Base-by-base conservation (phyloP, 2,888 invertebrate species). In the Flexamia atlantica region DNA sequence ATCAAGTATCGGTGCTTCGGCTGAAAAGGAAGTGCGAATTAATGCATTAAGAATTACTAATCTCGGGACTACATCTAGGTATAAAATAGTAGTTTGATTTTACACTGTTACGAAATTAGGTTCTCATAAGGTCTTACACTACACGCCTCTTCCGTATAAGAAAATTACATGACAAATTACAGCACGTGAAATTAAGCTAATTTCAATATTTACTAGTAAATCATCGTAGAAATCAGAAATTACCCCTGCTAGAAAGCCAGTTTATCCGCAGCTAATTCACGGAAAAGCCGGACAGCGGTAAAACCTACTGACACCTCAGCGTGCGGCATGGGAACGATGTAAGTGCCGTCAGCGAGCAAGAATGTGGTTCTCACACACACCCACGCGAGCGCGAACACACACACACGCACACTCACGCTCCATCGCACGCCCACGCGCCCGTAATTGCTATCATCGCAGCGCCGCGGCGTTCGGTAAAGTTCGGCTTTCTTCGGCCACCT, bases 331-430 rank as follows among this genome's bases (percentile, higher is more conserved):
- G 46, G 74, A 76, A 46, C 74, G 32, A 36, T 68, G 14, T 72
- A 72, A 42, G 42, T 72, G 72, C 36, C 72, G 72, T 72, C 72
- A 76, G 76, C 46, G 17, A 14, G 25, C 57, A 79, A 57, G 79
- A 79, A 79, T 79, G 79, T 32, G 79, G 79, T 57, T 79, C 79
- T 57, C 79, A 57, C 79, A 46, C 74, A 23, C 46, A 23, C 74
- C 0, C 46, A 46, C 74, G 50, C 72, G 14, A n/a, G n/a, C 25
- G 64, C 20, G 17, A 4, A 53, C 25, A 25, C 64, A 25, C 64
- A 30, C 70, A 70, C 70, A 70, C 70, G 17, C 30, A 17, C 40
- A 1, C 46, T 9, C 12, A 17, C 46, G 60, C 60, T n/a, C 60
- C 14, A 28, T 28, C 60, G 25, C 60, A 36, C 76, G 25, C 76